phyloP scores from a whole-genome alignment of 2,888 invertebrate genomes.

The Alloplasta piceator region DNA sequence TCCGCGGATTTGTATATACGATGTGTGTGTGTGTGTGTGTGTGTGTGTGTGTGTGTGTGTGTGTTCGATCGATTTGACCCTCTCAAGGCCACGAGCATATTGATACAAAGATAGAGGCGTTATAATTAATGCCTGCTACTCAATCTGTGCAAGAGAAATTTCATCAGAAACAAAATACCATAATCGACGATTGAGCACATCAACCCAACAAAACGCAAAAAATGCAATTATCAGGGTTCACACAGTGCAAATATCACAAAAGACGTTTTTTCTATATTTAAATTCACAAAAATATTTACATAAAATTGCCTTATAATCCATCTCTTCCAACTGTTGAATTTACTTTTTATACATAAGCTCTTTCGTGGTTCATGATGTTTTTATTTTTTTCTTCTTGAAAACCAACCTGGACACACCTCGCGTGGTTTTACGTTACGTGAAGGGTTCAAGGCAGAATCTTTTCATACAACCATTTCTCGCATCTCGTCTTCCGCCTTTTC shows the following conservation, averaged over 20 bases:
- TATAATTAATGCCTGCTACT: no score
- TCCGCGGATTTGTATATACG: not conserved
- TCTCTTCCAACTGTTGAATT: no score
- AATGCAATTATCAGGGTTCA: no score
- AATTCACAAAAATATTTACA: no score
- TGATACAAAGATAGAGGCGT: not conserved
- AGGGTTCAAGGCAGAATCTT: slow-evolving; percentile 17
- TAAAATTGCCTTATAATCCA: no score
- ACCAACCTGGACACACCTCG: slow-evolving; percentile 73
- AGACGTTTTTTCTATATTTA: no score
- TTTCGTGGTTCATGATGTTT: slow-evolving; percentile 4
- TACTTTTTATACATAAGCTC: slow-evolving; percentile 37
- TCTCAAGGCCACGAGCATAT: slow-evolving; percentile 10
- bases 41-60: not conserved
- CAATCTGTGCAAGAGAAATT: no score
- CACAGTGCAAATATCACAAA: no score
- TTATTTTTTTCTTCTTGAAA: slow-evolving; percentile 1
- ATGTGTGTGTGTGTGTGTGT: not conserved
- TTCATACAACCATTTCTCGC: not conserved
- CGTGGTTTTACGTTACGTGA: slow-evolving; percentile 76
- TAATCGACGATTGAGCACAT: no score
- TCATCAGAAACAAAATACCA: no score
- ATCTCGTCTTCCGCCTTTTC: no score
- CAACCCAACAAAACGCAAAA: no score
- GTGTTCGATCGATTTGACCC: slow-evolving; percentile 18